phyloP scores from a whole-genome alignment of 2,888 invertebrate species.

The Eutolmus rufibarbis region DNA sequence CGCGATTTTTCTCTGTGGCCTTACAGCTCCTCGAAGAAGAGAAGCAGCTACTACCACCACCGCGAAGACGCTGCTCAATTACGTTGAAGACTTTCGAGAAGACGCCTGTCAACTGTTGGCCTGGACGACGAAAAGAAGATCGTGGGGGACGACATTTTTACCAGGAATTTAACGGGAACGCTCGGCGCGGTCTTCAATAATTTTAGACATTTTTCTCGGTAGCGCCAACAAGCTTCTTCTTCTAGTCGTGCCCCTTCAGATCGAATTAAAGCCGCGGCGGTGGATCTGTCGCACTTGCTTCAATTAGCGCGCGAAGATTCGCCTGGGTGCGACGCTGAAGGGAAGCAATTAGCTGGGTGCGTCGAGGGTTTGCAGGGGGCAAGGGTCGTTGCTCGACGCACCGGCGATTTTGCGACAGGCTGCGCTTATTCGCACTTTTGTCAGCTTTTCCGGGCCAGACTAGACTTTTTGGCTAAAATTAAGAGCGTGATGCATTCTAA shows the following conservation, averaged over 20 bases:
- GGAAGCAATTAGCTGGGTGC: not conserved
- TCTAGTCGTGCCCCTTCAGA: not conserved
- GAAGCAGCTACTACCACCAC: not conserved
- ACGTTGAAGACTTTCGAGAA: not conserved
- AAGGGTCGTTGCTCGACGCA: not conserved
- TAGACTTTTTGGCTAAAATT: not conserved
- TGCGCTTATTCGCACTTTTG: not conserved
- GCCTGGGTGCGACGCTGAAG: not conserved
- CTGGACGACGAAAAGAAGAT: not conserved
- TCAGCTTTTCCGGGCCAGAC: not conserved
- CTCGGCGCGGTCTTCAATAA: not conserved
- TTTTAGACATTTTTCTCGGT: not conserved
- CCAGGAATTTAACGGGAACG: conserved; percentile 5
- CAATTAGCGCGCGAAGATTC: not conserved
- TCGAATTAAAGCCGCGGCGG: not conserved
- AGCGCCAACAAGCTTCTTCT: not conserved
- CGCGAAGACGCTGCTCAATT: no score
- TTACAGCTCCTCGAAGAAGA: not conserved
- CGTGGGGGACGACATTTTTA: conserved; percentile 7
- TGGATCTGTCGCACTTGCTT: not conserved
- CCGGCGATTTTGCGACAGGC: not conserved
- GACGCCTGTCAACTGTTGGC: not conserved
- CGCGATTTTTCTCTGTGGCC: not conserved
- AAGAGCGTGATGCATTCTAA: not conserved
- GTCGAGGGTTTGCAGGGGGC: not conserved